These are phyloP conservation scores for Ornithoptera alexandrae DNA, from an alignment of 2,888 invertebrate species.

Conservation along the genomic window DNA sequence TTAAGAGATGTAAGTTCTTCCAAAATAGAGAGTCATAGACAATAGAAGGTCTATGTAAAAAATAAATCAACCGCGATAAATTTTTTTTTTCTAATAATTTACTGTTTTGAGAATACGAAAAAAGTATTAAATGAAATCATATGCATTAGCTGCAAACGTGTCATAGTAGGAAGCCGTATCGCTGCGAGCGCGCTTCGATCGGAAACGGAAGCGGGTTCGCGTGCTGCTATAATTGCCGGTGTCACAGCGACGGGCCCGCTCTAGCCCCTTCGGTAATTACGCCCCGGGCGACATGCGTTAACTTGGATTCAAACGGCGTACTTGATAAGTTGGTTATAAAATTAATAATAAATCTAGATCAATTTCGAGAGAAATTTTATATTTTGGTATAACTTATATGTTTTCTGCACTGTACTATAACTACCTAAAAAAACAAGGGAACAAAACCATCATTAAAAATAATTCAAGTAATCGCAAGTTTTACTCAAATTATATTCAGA, in stretches of 20 bases:
- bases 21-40: too few species aligned
- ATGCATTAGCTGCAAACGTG: conserved; percentile 31
- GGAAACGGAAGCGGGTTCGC: conserved; percentile 74
- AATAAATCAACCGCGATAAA: too few species aligned
- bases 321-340: conserved; percentile 24
- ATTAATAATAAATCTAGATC: background rate
- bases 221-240: conserved; percentile 64
- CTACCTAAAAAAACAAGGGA: too few species aligned
- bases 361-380: background rate
- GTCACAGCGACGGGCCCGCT: conserved; percentile 50
- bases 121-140: background rate
- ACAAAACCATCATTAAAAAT: background rate
- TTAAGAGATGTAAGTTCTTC: too few species aligned
- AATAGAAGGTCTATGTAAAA: too few species aligned
- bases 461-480: background rate
- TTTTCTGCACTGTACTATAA: too few species aligned
- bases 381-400: too few species aligned
- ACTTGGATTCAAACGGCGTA: conserved; percentile 38
- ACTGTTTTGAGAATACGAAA: too few species aligned
- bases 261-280: conserved; percentile 44
- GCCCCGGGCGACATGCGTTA: conserved; percentile 52
- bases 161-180: conserved; percentile 52
- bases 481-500: background rate
- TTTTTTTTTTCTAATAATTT: too few species aligned
- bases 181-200: conserved; percentile 49